These are phyloP conservation scores for Acestrorhynchus altus DNA, from an alignment of 2,797 vertebrate species.

Conservation along the genomic window DNA sequence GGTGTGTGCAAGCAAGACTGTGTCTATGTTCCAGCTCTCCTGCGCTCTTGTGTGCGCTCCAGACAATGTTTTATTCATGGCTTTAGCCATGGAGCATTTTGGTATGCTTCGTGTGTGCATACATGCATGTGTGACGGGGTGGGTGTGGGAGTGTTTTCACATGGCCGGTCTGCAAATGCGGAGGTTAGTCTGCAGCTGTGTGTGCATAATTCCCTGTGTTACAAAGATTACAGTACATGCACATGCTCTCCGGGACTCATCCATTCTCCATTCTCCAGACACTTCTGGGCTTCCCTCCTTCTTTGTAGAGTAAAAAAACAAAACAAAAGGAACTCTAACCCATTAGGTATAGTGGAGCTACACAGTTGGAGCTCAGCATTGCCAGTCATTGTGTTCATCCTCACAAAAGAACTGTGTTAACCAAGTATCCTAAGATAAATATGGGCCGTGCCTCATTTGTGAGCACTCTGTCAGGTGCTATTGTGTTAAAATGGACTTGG, in stretches of 20 bases:
- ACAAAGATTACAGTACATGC: not conserved
- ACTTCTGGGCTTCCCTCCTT: not conserved
- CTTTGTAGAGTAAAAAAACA: not conserved
- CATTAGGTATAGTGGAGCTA: not conserved
- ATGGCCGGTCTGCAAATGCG: constrained; percentile 7
- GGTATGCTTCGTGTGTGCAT: constrained; percentile 27
- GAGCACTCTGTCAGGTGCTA: constrained; percentile 1
- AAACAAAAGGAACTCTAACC: constrained; percentile 1
- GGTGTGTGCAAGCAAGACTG: constrained; percentile 1
- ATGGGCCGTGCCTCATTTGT: not conserved
- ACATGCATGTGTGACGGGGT: constrained; percentile 10
- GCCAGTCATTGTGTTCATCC: constrained; percentile 10
- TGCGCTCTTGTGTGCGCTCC: constrained; percentile 3
- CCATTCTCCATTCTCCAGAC: not conserved
- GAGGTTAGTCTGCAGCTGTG: constrained; percentile 27
- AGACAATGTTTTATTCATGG: constrained; percentile 52
- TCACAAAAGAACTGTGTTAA: constrained; percentile 8
- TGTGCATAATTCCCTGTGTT: not conserved
- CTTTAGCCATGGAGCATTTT: constrained; percentile 42
- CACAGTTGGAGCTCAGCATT: not conserved
- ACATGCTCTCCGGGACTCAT: not conserved
- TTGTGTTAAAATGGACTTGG: not conserved
- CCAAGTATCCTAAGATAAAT: not conserved
- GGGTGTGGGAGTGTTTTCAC: not conserved
- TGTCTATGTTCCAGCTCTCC: not conserved